phyloP scores from a whole-genome alignment of 2,113 vertebrate species.

The Calidris pygmaea region DNA sequence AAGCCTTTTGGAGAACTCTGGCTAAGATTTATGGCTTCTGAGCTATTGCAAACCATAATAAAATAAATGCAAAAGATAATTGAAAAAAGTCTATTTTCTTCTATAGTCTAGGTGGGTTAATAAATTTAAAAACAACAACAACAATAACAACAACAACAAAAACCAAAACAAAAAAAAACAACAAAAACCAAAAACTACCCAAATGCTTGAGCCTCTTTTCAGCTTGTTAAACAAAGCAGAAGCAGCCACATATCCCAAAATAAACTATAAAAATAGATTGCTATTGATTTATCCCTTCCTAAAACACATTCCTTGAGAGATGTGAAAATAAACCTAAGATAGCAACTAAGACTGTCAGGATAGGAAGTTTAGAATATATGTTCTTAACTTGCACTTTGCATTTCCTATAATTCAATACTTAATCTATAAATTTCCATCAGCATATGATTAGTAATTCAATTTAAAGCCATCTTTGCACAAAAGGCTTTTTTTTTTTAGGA shows the following conservation, averaged over 20 bases:
- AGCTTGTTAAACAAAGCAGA: slow-evolving; percentile 69
- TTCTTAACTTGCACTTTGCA: slow-evolving; percentile 46
- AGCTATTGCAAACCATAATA: slow-evolving; percentile 57
- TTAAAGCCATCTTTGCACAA: slow-evolving; percentile 46
- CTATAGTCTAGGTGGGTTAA: slow-evolving; percentile 56
- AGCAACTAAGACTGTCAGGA: neutral
- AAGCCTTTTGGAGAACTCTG: slow-evolving; percentile 30
- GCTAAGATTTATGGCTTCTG: slow-evolving; percentile 56
- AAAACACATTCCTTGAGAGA: slow-evolving; percentile 67
- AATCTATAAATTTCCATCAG: slow-evolving; percentile 42
- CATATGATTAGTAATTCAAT: slow-evolving; percentile 53
- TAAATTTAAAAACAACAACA: slow-evolving; percentile 56
- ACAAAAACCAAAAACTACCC: neutral
- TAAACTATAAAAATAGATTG: slow-evolving; percentile 75
- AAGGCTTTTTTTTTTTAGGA: slow-evolving; percentile 36
- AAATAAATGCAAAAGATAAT: slow-evolving; percentile 64
- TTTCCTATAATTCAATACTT: slow-evolving; percentile 60
- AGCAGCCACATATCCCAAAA: slow-evolving; percentile 67
- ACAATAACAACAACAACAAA: neutral
- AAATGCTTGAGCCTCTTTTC: slow-evolving; percentile 43
- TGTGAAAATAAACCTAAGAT: slow-evolving; percentile 60
- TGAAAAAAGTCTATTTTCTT: slow-evolving; percentile 66
- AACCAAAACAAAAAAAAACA: neutral
- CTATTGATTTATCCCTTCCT: slow-evolving; percentile 72
- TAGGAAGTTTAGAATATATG: neutral